phyloP scores from a whole-genome alignment of 2,888 invertebrate genomes.

The Lepidochrysops patricia region DNA sequence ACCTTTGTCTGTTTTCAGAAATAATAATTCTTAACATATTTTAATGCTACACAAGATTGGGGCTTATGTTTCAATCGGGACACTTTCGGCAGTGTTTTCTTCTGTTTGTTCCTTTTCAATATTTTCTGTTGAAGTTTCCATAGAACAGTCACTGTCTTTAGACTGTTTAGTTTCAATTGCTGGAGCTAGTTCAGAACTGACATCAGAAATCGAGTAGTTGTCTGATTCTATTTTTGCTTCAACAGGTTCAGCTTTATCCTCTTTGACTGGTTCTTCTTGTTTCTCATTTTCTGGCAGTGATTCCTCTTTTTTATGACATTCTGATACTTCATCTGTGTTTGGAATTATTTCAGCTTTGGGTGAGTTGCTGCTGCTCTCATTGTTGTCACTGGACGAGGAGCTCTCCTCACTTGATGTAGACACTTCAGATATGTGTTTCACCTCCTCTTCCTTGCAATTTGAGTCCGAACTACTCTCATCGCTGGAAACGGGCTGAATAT shows the following conservation, averaged over 20 bases:
- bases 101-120: slow-evolving; percentile 19
- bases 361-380: slow-evolving; percentile 62
- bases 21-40: too few relatives aligned
- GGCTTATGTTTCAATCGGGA: not conserved
- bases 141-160: slow-evolving; percentile 17
- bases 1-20: too few relatives aligned
- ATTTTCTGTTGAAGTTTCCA: slow-evolving; percentile 24
- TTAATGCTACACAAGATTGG: too few relatives aligned
- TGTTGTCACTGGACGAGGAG: slow-evolving; percentile 64
- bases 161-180: slow-evolving; percentile 24
- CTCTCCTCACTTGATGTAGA: slow-evolving; percentile 63
- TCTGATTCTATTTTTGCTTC: slow-evolving; percentile 41
- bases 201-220: slow-evolving; percentile 60
- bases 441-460: slow-evolving; percentile 50
- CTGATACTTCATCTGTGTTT: slow-evolving; percentile 35
- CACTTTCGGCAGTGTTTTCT: slow-evolving; percentile 16
- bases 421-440: slow-evolving; percentile 50
- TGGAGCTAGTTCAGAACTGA: slow-evolving; percentile 50
- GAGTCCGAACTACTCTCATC: slow-evolving; percentile 59
- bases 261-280: slow-evolving; percentile 25
- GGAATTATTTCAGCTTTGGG: slow-evolving; percentile 47
- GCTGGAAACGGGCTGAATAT: slow-evolving; percentile 15
- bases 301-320: slow-evolving; percentile 24
- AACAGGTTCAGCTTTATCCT: slow-evolving; percentile 27
- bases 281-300: slow-evolving; percentile 26